Evolutionary conservation across 2,797 vertebrate species (phyloP), one percentile per base, ranked within the genome.

Genomic region (Phalloptychus januarius): DNA sequence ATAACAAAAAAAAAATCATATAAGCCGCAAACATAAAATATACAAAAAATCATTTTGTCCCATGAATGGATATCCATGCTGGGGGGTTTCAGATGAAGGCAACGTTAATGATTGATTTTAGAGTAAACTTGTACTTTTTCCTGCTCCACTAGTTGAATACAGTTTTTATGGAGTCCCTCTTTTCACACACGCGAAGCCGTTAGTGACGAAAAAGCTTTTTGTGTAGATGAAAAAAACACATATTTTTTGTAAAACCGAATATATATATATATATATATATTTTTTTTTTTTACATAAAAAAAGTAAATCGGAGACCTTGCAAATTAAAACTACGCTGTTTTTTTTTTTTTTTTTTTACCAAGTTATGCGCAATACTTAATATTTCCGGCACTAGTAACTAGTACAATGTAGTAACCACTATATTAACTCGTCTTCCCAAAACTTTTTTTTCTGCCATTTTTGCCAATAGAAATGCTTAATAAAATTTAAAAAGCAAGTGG

Each of bases 91-190:
- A n/a, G 79, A 58, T 71, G 78, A 74, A 75, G 3, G 7, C 25
- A 2, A 28, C 82, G 95, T 95, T 95, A 96, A 95, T 94, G 86
- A 95, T 94, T 94, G 82, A 92, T 89, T 88, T 83, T 7, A 85
- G 89, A 87, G 87, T 84, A 94, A 95, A 94, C 89, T 86, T 91
- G 84, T 69, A 86, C 90, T 86, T 91, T 93, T 91, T 84, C 44
- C 87, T 83, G 72, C 72, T 86, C 75, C 80, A 92, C 92, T 88
- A 92, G 91, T 93, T 94, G 91, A 92, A 83, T 67, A 74, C 45
- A 58, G 65, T 78, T 58, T 63, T 36, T 76, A 75, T 74, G 79
- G 58, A 81, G 76, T 70, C 75, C 72, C 80, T 83, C 36, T 56
- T 74, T 87, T 75, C 12, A 86, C 84, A 1, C 50, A 84, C 40